Evolutionary conservation across 2,113 vertebrate genomes (phyloP), one percentile per base, ranked within the genome.

Genomic region (Boulengeromyrus knoepffleri): DNA sequence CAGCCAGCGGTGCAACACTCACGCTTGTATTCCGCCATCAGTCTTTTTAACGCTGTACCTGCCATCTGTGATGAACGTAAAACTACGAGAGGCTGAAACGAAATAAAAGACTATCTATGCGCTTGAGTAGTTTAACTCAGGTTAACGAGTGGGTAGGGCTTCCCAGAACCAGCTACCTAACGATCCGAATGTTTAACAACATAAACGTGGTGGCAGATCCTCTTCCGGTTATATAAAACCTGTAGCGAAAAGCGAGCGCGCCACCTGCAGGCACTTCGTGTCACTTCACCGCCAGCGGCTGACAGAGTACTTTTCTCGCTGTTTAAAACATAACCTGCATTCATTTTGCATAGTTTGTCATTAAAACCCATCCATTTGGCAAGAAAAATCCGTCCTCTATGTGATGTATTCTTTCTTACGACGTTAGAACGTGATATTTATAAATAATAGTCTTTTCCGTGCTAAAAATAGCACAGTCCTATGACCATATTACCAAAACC

Each of bases 11-110:
- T 21, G 19, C 15, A 12, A 36, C 86, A 90, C 95, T 95, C 90
- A 95, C 95, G 95, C 91, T 94, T 95, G 31, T 95, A 95, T 49
- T 95, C 95, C 1, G 95, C 95, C 95, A 95, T 95, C 24, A 95
- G 94, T 49, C 95, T 93, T 87, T 95, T 95, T 27, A 95, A 90
- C 62, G 95, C 95, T 15, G 95, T 95, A 0, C 94, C 95, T 19
- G 95, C 94, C 95, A 95, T 95, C 58, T 88, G 39, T 47, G 46
- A 58, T 17, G 2, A 84, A 88, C 31, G 36, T 19, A 50, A 24
- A 88, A 52, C 31, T 17, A 70, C 62, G 10, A 77, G 46, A 74
- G 39, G 27, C 42, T 70, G 9, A 31, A 45, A 36, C 24, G 27
- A 53, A 87, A 87, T 53, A 19, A 53, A 31, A 87, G 12, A 19